phyloP scores from a whole-genome alignment of 2,113 vertebrate species.

The Anseranas semipalmata region DNA sequence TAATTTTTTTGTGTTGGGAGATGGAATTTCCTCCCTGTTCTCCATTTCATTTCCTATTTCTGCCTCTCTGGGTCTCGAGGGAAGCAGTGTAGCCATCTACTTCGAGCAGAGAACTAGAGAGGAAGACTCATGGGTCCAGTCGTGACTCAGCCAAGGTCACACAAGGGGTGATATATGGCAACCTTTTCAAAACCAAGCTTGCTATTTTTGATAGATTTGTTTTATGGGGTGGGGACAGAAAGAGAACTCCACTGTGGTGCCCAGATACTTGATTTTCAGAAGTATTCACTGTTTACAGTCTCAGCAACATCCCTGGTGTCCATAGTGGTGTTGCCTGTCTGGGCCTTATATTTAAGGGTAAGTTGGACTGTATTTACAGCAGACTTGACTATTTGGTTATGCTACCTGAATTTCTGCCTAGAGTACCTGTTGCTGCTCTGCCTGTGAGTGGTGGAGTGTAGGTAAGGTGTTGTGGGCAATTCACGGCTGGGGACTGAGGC shows the following conservation, averaged over 20 bases:
- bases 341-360: neutral
- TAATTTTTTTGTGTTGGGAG: conserved; percentile 63
- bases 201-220: conserved; percentile 13
- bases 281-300: neutral
- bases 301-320: neutral
- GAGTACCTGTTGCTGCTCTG: neutral
- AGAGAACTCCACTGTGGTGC: neutral
- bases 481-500: neutral
- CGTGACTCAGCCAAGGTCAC: conserved; percentile 30
- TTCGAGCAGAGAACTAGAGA: conserved; percentile 21
- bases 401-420: neutral
- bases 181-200: neutral
- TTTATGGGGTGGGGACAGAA: conserved; percentile 1
- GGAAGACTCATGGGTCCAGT: conserved; percentile 35
- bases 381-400: neutral
- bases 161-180: neutral
- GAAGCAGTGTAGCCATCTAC: conserved; percentile 43
- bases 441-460: neutral
- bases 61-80: neutral
- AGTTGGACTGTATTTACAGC: neutral
- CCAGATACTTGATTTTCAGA: neutral
- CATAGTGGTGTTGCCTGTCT: rapidly evolving
- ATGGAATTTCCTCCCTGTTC: conserved; percentile 59
- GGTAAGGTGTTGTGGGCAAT: neutral
- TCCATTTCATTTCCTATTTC: conserved; percentile 70